Conservation (phyloP, 35 echinoderm and acorn worm genomes). For the Lytechinus pictus region DNA sequence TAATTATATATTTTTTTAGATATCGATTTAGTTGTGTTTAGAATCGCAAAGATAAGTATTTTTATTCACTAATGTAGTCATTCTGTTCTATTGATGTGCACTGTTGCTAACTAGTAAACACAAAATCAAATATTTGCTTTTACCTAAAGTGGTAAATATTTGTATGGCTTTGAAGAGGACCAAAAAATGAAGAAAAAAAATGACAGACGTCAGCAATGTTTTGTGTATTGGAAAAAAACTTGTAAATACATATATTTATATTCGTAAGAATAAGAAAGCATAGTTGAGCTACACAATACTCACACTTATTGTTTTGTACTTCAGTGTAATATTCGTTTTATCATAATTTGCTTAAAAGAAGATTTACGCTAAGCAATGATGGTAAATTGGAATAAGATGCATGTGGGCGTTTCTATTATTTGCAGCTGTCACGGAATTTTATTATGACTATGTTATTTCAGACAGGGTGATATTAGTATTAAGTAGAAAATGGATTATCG, state of each 20-base stretch:
- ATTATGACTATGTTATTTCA: neutral
- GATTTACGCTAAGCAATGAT: neutral
- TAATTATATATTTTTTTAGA: no score
- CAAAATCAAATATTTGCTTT: slow-evolving; percentile 16
- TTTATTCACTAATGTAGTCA: neutral
- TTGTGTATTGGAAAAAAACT: neutral
- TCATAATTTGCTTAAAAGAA: neutral
- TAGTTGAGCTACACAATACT: neutral
- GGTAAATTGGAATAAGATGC: neutral
- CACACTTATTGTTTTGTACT: neutral
- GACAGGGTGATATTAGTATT: neutral
- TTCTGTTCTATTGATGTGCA: neutral
- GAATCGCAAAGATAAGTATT: neutral
- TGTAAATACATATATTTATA: neutral
- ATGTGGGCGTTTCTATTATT: neutral
- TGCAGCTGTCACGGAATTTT: neutral
- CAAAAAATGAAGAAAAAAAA: neutral
- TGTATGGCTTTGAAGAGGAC: slow-evolving; percentile 44
- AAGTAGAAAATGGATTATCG: neutral
- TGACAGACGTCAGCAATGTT: neutral
- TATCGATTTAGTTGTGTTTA: neutral
- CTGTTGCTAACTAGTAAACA: neutral
- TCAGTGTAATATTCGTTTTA: neutral
- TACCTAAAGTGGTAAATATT: slow-evolving; percentile 3
- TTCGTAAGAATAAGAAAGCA: neutral